Percentiles rank a stretch among this genome's conserved stretches.
These are phyloP conservation scores for Sterrhoptilus dennistouni DNA, from an alignment of 2,113 vertebrate genomes.

Conservation along the genomic window DNA sequence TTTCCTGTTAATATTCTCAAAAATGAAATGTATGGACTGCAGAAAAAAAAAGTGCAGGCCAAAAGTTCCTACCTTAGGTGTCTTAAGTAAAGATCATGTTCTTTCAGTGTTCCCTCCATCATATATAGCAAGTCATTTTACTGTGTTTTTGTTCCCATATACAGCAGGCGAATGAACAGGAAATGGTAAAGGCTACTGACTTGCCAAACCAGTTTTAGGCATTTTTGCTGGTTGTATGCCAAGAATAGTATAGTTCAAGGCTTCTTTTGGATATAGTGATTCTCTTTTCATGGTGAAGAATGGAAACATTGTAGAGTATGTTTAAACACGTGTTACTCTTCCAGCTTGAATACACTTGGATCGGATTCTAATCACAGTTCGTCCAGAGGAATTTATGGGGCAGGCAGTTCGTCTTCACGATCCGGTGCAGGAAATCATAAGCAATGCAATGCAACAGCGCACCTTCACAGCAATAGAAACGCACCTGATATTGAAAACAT, in stretches of 20 bases:
- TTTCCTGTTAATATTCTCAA: neutral
- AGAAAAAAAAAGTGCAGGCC: neutral
- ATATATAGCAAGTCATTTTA: neutral
- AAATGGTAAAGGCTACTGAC: neutral
- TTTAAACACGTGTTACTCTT: constrained; percentile 43
- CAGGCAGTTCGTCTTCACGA: constrained; percentile 77
- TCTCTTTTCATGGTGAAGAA: neutral
- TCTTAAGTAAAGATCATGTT: neutral
- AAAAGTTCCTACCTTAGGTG: neutral
- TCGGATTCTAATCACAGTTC: constrained; percentile 82
- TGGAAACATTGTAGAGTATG: neutral
- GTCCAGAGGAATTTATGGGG: constrained; percentile 80
- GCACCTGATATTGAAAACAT: constrained; percentile 78
- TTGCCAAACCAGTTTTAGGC: neutral
- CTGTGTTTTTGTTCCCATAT: neutral
- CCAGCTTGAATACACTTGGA: constrained; percentile 84
- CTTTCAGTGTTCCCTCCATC: neutral
- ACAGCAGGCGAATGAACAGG: neutral
- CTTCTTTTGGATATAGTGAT: neutral
- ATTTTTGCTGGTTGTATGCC: neutral
- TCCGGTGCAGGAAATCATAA: constrained; percentile 75
- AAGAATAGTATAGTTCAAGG: neutral
- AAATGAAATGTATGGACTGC: neutral
- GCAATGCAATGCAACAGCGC: constrained; percentile 74
- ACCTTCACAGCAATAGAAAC: constrained; percentile 76